Conservation (phyloP, 1,140 invertebrate species). For the Epicauta chinensis region DNA sequence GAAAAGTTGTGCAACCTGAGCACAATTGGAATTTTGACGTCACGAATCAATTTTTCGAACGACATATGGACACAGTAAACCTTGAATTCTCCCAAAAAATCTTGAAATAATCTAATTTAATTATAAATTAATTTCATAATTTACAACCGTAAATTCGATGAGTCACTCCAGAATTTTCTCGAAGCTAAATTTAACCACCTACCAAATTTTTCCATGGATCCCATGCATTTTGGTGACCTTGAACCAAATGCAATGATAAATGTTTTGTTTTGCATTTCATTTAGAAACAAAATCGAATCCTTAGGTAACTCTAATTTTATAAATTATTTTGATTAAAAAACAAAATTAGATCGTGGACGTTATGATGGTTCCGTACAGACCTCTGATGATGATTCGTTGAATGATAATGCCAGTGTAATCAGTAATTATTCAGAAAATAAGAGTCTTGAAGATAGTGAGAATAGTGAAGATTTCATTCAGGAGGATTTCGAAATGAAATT, state of each 20-base stretch:
- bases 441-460: slow-evolving; percentile 53
- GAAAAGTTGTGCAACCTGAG: not conserved
- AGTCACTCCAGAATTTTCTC: no score
- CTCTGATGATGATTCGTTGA: slow-evolving; percentile 58
- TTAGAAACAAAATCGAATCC: no score
- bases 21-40: not conserved
- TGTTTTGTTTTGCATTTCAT: no score
- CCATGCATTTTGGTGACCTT: no score
- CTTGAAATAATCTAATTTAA: no score
- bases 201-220: no score
- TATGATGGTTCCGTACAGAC: slow-evolving; percentile 28
- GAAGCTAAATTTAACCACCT: no score
- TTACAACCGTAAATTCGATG: no score
- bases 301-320: no score
- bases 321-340: no score
- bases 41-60: not conserved
- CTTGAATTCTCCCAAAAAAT: not conserved
- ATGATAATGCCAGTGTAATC: slow-evolving; percentile 63
- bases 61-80: not conserved
- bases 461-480: slow-evolving; percentile 52
- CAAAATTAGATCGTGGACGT: slow-evolving; percentile 31
- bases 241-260: no score
- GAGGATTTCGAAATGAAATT: slow-evolving; percentile 88
- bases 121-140: no score
- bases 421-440: slow-evolving; percentile 59